These are phyloP conservation scores for Trichechus manatus DNA, from an alignment of 2,113 vertebrate species.

Conservation along the genomic window DNA sequence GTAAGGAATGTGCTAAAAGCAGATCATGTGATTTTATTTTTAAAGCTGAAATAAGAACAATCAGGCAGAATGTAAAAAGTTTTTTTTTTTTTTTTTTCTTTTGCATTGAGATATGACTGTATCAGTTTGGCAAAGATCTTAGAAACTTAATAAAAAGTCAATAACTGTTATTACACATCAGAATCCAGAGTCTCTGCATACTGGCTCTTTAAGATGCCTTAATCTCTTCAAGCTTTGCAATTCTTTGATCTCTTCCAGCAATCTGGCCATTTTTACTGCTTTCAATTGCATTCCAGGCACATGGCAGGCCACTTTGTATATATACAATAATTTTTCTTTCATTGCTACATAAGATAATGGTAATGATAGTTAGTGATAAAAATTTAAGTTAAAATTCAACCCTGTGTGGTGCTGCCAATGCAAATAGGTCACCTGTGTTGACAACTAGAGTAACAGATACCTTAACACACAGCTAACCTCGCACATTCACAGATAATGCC, in stretches of 20 bases:
- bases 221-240: neutral
- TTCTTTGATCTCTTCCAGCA: neutral
- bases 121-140: slow-evolving; percentile 54
- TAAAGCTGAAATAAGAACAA: slow-evolving; percentile 54
- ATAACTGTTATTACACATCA: neutral
- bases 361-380: neutral
- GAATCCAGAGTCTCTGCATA: neutral
- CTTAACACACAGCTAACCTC: neutral
- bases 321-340: neutral
- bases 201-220: neutral
- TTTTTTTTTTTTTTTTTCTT: neutral
- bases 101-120: neutral
- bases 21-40: slow-evolving; percentile 59
- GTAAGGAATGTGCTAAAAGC: neutral
- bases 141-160: slow-evolving; percentile 57
- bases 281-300: neutral
- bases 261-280: neutral
- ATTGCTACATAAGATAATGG: neutral
- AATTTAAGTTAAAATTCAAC: slow-evolving; percentile 60
- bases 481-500: neutral
- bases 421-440: slow-evolving; percentile 61
- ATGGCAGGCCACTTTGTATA: neutral
- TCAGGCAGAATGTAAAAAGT: neutral
- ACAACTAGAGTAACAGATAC: neutral
- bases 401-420: neutral